Conservation (phyloP, 2,888 invertebrate species). For the Smittia sp. region DNA sequence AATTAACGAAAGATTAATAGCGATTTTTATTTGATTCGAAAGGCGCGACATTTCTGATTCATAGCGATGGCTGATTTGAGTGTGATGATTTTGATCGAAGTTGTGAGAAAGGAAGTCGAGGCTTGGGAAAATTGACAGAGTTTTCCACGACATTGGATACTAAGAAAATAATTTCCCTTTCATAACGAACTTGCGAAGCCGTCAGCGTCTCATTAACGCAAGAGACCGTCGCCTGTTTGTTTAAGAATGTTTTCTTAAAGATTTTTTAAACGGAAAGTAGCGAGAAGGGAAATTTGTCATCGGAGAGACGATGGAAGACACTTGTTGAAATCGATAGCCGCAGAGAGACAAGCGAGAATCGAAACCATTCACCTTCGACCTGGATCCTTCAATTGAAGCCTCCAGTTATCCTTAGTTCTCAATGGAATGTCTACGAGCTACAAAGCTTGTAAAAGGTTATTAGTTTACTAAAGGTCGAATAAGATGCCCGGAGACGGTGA, state of each 20-base stretch:
- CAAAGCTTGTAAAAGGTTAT: too few species aligned
- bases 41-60: neutral
- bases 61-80: neutral
- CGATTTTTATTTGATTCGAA: slow-evolving; percentile 30
- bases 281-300: slow-evolving; percentile 2
- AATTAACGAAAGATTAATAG: slow-evolving; percentile 40
- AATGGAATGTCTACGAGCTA: too few species aligned
- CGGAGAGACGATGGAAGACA: neutral
- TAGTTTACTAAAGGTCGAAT: neutral
- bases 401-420: neutral
- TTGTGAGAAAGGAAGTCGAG: neutral
- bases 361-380: neutral
- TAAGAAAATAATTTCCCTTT: neutral
- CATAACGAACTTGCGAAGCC: neutral
- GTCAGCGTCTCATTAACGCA: slow-evolving; percentile 16
- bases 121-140: neutral
- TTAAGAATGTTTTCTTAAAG: slow-evolving; percentile 16
- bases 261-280: slow-evolving; percentile 12
- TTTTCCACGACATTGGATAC: neutral
- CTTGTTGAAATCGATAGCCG: slow-evolving; percentile 15
- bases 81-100: neutral
- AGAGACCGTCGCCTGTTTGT: neutral
- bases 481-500: neutral
- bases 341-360: neutral
- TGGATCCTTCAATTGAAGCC: neutral